Conservation (phyloP, 2,888 invertebrate genomes). For the Steinernema carpocapsae region DNA sequence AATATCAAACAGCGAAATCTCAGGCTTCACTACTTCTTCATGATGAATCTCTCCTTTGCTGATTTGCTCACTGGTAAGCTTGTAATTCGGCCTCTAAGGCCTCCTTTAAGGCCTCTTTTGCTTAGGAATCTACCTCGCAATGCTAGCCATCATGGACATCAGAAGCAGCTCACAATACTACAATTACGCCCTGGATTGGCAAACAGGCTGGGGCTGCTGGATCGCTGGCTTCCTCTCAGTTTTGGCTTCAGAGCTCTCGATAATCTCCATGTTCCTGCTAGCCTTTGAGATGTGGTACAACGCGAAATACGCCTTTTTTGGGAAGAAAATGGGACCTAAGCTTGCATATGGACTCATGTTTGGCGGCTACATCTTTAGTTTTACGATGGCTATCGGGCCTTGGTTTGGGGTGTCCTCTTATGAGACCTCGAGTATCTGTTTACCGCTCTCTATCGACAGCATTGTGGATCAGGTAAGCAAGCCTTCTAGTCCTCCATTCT, state of each 20-base stretch:
- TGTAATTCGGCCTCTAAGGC: background rate
- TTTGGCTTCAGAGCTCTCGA: conserved; percentile 87
- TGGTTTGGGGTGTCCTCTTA: conserved; percentile 90
- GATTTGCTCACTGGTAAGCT: conserved; percentile 89
- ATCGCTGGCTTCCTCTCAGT: conserved; percentile 92
- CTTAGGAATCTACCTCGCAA: conserved; percentile 80
- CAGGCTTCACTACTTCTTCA: conserved; percentile 93
- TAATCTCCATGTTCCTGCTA: conserved; percentile 93
- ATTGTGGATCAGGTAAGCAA: conserved; percentile 76
- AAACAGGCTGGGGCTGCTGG: conserved; percentile 86
- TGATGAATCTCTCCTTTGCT: conserved; percentile 92
- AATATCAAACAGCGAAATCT: conserved; percentile 72
- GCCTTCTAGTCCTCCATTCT: background rate
- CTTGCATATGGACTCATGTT: conserved; percentile 45
- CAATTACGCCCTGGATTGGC: conserved; percentile 95
- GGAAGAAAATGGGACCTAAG: conserved; percentile 76
- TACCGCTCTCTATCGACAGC: conserved; percentile 88
- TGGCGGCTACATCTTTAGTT: conserved; percentile 35
- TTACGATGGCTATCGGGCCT: conserved; percentile 72
- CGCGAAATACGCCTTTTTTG: conserved; percentile 79
- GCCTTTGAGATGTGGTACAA: conserved; percentile 68
- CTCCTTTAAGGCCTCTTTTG: conserved; percentile 9
- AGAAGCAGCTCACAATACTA: conserved; percentile 93
- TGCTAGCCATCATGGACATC: conserved; percentile 92
- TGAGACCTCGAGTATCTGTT: conserved; percentile 91